A percentile compares a stretch with the other conserved stretches of the same genome.
These are phyloP conservation scores for Catharus bicknelli DNA, from an alignment of 2,113 vertebrate genomes.

Conservation along the genomic window DNA sequence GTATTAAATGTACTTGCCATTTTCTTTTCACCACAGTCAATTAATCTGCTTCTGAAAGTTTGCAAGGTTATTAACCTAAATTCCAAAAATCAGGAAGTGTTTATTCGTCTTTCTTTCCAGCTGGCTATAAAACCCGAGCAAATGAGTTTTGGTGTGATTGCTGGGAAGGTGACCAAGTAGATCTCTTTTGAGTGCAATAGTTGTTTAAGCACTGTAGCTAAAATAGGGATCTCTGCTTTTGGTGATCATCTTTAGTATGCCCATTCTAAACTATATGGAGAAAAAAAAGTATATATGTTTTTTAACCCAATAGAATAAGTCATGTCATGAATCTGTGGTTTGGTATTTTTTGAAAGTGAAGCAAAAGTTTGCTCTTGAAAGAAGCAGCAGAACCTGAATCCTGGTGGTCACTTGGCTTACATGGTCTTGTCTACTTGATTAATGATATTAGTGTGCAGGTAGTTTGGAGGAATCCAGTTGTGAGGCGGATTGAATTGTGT, in stretches of 20 bases:
- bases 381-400: not conserved
- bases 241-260: not conserved
- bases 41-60: not conserved
- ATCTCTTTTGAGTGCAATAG: not conserved
- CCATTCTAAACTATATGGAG: not conserved
- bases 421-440: not conserved
- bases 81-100: not conserved
- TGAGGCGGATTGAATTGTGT: not conserved
- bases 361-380: not conserved
- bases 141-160: not conserved
- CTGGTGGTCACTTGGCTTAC: not conserved
- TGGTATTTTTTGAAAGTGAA: not conserved
- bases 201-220: not conserved
- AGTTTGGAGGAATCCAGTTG: not conserved
- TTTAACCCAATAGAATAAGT: not conserved
- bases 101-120: not conserved
- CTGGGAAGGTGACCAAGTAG: not conserved
- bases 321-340: not conserved
- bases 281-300: not conserved
- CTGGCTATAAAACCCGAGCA: not conserved
- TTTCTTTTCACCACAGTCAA: not conserved
- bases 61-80: not conserved
- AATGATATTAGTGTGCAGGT: not conserved
- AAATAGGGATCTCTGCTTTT: not conserved
- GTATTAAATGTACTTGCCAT: not conserved